These are phyloP conservation scores for Xenus cinereus DNA, from an alignment of 2,113 vertebrate species.

Conservation along the genomic window DNA sequence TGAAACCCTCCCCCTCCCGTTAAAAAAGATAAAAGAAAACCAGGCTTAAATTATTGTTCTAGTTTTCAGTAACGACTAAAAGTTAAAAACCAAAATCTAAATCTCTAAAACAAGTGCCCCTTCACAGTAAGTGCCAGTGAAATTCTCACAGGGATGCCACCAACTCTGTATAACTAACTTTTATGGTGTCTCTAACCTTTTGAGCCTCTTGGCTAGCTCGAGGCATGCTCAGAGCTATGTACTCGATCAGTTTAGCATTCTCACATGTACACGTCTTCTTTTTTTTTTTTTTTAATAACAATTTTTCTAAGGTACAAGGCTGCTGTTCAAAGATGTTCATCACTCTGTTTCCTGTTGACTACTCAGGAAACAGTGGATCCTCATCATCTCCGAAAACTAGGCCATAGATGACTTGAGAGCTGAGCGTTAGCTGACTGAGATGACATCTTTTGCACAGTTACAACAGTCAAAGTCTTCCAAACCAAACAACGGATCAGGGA, in stretches of 20 bases:
- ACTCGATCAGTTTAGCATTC: neutral
- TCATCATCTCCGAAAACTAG: neutral
- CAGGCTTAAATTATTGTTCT: neutral
- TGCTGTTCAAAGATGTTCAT: neutral
- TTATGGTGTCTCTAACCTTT: neutral
- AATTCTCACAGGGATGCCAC: neutral
- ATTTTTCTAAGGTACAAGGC: neutral
- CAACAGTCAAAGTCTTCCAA: neutral
- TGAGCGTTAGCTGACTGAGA: neutral
- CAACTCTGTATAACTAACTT: neutral
- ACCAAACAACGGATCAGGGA: neutral
- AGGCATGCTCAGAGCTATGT: neutral
- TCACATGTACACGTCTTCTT: neutral
- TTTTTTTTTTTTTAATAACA: neutral
- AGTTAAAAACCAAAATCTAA: neutral
- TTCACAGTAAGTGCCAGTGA: neutral
- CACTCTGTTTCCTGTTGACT: neutral
- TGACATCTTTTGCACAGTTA: neutral
- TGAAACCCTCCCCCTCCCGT: neutral
- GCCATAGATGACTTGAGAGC: neutral
- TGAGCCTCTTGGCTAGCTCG: rapidly evolving
- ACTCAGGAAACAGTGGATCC: neutral
- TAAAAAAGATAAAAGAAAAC: neutral
- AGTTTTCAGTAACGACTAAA: neutral
- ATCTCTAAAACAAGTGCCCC: neutral